Conservation (phyloP, 2,888 invertebrate species). For the Leptodirus hochenwartii region DNA sequence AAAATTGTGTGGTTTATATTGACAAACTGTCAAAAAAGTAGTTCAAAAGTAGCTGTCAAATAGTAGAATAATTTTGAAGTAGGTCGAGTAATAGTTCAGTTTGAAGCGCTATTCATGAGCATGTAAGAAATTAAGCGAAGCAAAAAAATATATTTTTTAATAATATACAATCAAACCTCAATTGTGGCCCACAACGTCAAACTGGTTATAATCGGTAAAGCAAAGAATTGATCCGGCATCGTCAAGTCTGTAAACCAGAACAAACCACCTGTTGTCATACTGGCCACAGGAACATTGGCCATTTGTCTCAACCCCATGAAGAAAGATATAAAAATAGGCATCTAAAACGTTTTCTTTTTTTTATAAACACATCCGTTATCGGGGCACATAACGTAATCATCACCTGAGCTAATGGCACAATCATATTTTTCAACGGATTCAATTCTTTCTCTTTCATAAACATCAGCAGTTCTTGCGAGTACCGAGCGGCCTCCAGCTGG, state of each 20-base stretch:
- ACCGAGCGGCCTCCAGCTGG: slow-evolving; percentile 53
- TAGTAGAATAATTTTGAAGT: no score
- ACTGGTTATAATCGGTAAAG: slow-evolving; percentile 73
- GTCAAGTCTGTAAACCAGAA: slow-evolving; percentile 91
- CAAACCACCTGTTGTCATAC: slow-evolving; percentile 72
- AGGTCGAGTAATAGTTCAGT: no score
- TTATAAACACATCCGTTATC: background rate
- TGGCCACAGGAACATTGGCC: slow-evolving; percentile 82
- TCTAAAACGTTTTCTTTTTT: slow-evolving; percentile 24
- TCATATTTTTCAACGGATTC: slow-evolving; percentile 61
- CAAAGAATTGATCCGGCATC: slow-evolving; percentile 71
- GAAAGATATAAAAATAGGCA: slow-evolving; percentile 80
- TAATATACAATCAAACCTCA: slow-evolving; percentile 35
- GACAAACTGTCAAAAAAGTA: no score
- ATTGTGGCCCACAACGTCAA: slow-evolving; percentile 66
- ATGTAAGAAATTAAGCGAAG: no score
- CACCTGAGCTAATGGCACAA: slow-evolving; percentile 64
- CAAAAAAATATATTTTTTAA: no score
- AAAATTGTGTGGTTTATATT: no score
- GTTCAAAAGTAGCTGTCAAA: no score
- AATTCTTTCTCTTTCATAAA: slow-evolving; percentile 72
- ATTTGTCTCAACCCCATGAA: slow-evolving; percentile 76
- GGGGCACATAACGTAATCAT: slow-evolving; percentile 5
- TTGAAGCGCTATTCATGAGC: no score
- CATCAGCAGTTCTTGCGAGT: slow-evolving; percentile 56